Evolutionary conservation across 2,113 vertebrate species (phyloP), one percentile per base, ranked within the genome.

Genomic region (Gnathonemus longibarbis): DNA sequence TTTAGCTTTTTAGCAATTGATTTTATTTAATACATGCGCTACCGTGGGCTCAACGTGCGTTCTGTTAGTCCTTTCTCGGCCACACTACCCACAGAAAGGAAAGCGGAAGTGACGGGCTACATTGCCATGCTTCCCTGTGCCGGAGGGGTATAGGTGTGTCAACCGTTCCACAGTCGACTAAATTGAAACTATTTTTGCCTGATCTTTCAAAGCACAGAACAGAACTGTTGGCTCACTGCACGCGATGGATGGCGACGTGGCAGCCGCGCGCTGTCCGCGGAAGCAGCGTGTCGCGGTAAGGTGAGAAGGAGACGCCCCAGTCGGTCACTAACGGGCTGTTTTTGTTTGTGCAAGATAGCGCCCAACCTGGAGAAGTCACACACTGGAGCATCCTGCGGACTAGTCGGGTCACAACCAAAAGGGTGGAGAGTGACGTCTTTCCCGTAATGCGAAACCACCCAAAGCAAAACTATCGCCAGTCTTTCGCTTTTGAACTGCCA

Each of bases 31-130:
- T 10, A 24, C 42, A 8, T n/a, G 35, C 42, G 7, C 8, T 48
- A 10, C 21, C 83, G 21, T n/a, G 17, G 42, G 19, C 83, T 48
- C 35, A 45, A 3, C 11, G 8, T 46, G 8, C 83, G 83, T 84
- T 13, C 83, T 48, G 48, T 56, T n/a, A 80, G 42, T 53, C 1
- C 90, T 46, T 88, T 88, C 11, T 35, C 56, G 70, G 77, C 88
- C 86, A 80, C 84, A 87, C 42, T 87, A 90, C 90, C 88, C 80
- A 89, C 87, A 86, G 21, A 19, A 49, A 27, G 27, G 17, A 46
- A 56, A 49, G n/a, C 3, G 39, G 62, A 66, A 39, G 15, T 42
- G 74, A 80, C 74, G 74, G 5, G 1, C 13, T 42, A 15, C 35
- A 15, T 19, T 80, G 31, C 74, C 74, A 80, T 42, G 74, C 31